Percentiles rank a stretch among this genome's conserved stretches.
Evolutionary conservation across 1,140 invertebrate species (phyloP).

Genomic region (Bacillus rossius): DNA sequence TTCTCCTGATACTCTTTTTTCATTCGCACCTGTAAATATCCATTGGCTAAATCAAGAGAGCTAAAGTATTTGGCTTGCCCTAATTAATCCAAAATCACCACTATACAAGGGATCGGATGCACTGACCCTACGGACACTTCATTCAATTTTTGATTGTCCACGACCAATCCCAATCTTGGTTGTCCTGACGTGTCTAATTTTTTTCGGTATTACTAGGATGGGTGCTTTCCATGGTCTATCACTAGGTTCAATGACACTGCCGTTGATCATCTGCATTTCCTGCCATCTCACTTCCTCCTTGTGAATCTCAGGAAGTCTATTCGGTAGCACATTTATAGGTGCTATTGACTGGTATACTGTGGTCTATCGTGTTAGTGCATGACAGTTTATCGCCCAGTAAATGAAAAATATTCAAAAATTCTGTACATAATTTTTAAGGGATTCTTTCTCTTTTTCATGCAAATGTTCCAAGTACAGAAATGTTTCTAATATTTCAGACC

Average conservation of each 20-base stretch:
- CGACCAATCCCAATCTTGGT: conserved; percentile 15
- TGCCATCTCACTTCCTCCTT: background rate
- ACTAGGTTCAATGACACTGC: background rate
- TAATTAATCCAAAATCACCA: conserved; percentile 22
- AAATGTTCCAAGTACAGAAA: no score
- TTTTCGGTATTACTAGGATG: conserved; percentile 5
- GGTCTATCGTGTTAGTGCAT: background rate
- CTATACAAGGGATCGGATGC: conserved; percentile 43
- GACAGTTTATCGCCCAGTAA: conserved; percentile 6
- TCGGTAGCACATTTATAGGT: background rate
- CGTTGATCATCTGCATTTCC: background rate
- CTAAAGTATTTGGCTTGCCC: background rate
- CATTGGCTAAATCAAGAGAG: background rate
- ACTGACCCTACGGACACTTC: conserved; percentile 30
- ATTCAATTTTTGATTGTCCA: conserved; percentile 41
- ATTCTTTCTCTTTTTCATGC: no score
- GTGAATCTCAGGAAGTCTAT: conserved; percentile 1
- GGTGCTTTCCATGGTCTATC: conserved; percentile 6
- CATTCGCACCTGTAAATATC: conserved; percentile 22
- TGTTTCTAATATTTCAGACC: no score
- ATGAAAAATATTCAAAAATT: background rate
- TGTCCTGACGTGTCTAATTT: conserved; percentile 7
- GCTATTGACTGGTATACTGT: background rate
- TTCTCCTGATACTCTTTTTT: conserved; percentile 16
- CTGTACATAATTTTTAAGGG: no score